Evolutionary conservation across 23 tunicate species (phyloP), one percentile per base, ranked within the genome.

Genomic region (Ascidia mentula): DNA sequence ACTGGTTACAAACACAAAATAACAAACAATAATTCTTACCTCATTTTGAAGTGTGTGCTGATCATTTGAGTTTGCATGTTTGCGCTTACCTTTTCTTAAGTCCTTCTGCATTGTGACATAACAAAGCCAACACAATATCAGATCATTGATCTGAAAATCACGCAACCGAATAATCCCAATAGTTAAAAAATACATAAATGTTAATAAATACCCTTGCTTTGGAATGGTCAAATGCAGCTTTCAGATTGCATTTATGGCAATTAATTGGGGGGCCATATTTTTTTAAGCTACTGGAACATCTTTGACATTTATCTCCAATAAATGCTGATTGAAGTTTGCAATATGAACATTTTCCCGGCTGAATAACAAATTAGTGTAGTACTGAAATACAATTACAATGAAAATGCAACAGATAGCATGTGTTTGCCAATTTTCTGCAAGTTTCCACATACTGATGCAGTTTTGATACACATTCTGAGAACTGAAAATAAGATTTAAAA

Each of bases 321-420:
- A 91, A 91, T n/a, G 97, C 97, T 38, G 97, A 85, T 45, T 82
- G 69, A 3, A 91, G 97, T 45, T 69, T 69, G 84, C 97, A 91
- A 38, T 69, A 77, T 32, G 59, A 26, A 40, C 97, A 91, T 3
- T 20, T 75, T 15, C 76, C 71, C 13, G 97, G 97, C 97, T 91
- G 90, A 38, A 83, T 60, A 22, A 35, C 1, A 35, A 36, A 45
- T 17, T 17, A 45, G 60, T 45, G 17, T 15, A 22, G 31, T n/a
- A n/a, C n/a, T n/a, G n/a, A n/a, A n/a, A n/a, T n/a, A n/a, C n/a
- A n/a, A n/a, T n/a, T n/a, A n/a, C n/a, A n/a, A n/a, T n/a, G n/a
- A n/a, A n/a, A n/a, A n/a, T n/a, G n/a, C n/a, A n/a, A n/a, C n/a
- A n/a, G n/a, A n/a, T n/a, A n/a, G n/a, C n/a, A n/a, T n/a, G n/a